Evolutionary conservation across 2,113 vertebrate genomes (phyloP).

Genomic region (Cacatua alba): DNA sequence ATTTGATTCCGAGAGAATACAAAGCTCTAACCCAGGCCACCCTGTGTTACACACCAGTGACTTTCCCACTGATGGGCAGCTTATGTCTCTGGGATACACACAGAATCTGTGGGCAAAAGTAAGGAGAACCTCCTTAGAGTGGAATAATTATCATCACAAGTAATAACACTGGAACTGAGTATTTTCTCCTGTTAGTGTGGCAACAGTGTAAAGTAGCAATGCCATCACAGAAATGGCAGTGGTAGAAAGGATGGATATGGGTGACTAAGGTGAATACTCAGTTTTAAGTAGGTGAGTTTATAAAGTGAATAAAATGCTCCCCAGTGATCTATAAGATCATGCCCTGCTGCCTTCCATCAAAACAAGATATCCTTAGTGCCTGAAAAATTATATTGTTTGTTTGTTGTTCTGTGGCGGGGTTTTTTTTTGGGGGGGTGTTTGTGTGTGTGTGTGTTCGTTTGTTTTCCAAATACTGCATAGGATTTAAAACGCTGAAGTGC

Average conservation of each 20-base stretch:
- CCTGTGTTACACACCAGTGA: not conserved
- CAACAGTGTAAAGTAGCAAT: not conserved
- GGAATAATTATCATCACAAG: not conserved
- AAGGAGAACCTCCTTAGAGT: not conserved
- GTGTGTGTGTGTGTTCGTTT: not conserved
- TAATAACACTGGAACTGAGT: not conserved
- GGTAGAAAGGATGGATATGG: not conserved
- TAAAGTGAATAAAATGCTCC: not conserved
- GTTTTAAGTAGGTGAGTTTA: not conserved
- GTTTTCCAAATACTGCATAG: not conserved
- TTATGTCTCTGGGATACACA: not conserved
- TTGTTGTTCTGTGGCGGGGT: not conserved
- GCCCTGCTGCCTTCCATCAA: not conserved
- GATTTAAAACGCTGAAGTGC: not conserved
- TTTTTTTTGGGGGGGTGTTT: not conserved
- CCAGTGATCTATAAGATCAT: not conserved
- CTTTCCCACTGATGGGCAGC: not conserved
- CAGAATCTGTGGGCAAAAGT: not conserved
- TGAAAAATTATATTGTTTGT: not conserved
- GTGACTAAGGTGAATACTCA: not conserved
- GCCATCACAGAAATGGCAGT: not conserved
- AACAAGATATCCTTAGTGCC: not conserved
- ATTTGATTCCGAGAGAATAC: not conserved
- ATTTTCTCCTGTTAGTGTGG: not conserved
- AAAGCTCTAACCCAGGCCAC: not conserved